These are phyloP conservation scores for Stichodactyla mertensii DNA, from an alignment of 64 coral and sea anemone genomes.

Conservation along the genomic window DNA sequence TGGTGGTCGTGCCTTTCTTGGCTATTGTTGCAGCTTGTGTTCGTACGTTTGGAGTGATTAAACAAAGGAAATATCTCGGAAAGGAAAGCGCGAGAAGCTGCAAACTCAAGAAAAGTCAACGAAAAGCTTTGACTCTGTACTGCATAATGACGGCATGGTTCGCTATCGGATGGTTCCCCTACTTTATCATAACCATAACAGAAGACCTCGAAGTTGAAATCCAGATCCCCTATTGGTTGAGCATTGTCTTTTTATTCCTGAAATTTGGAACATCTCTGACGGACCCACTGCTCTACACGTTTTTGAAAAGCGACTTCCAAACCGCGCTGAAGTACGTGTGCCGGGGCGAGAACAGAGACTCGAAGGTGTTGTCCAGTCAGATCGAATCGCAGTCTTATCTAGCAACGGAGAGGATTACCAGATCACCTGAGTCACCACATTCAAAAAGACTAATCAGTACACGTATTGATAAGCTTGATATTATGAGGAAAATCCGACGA, in stretches of 20 bases:
- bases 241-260: constrained; percentile 23
- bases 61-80: neutral
- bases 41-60: constrained; percentile 23
- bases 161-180: constrained; percentile 41
- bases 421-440: neutral
- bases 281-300: constrained; percentile 35
- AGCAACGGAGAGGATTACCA: neutral
- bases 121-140: constrained; percentile 7
- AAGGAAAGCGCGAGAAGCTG: neutral
- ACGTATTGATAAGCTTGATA: neutral
- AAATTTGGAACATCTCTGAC: constrained; percentile 29
- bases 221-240: constrained; percentile 29
- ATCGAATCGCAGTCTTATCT: neutral
- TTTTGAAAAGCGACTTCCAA: constrained; percentile 44
- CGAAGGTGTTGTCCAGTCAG: neutral
- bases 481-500: neutral
- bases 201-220: constrained; percentile 21
- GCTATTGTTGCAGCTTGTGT: constrained; percentile 14
- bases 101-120: neutral
- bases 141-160: constrained; percentile 24
- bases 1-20: constrained; percentile 31
- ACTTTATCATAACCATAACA: constrained; percentile 27
- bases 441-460: neutral
- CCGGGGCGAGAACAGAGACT: neutral
- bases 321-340: neutral